phyloP scores from a whole-genome alignment of 1,140 invertebrate species.

The Lepidurus packardi region DNA sequence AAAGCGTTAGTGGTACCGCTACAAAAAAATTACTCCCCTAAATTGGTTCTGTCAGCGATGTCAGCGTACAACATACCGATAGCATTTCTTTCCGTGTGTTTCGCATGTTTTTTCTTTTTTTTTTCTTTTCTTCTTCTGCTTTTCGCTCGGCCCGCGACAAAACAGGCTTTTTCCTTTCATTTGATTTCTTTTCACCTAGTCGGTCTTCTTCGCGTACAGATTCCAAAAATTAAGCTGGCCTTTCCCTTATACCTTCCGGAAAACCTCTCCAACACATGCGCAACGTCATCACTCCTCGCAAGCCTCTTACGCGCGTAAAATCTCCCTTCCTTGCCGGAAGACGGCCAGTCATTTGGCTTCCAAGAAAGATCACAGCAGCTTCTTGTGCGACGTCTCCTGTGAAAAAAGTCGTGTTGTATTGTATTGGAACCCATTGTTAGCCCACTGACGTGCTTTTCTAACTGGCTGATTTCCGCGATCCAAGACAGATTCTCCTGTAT shows the following conservation, averaged over 20 bases:
- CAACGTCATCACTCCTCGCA: constrained; percentile 6
- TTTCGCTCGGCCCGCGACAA: background rate
- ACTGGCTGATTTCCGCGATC: background rate
- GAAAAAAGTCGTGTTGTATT: too few relatives aligned
- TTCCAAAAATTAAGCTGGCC: background rate
- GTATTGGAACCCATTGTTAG: background rate
- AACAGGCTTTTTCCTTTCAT: background rate
- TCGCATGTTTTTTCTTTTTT: background rate
- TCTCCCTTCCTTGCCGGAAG: background rate
- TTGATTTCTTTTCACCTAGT: background rate
- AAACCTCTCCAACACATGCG: background rate
- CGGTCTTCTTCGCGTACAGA: background rate
- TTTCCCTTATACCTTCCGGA: background rate
- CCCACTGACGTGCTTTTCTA: background rate
- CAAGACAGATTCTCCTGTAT: background rate
- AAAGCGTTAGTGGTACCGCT: background rate
- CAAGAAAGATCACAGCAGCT: background rate
- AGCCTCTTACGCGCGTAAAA: constrained; percentile 3
- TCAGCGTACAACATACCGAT: background rate
- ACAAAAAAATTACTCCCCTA: background rate
- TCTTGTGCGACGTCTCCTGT: background rate
- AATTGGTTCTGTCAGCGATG: constrained; percentile 10
- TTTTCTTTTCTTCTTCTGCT: background rate
- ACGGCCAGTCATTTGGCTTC: constrained; percentile 1
- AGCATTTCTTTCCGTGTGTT: background rate